These are phyloP conservation scores for Archilochus colubris DNA, from an alignment of 2,113 vertebrate species.

Conservation along the genomic window DNA sequence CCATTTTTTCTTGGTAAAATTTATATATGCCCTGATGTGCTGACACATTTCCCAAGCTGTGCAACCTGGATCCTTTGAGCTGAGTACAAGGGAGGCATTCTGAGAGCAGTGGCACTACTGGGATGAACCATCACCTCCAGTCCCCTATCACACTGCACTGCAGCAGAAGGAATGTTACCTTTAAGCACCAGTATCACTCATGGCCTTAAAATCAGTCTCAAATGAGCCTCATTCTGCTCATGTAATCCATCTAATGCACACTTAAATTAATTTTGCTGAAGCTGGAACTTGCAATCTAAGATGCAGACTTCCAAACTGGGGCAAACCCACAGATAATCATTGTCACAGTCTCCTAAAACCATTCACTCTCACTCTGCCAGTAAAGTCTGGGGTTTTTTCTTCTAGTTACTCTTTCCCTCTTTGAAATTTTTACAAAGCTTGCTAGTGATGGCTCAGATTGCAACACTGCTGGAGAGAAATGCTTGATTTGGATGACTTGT, in stretches of 20 bases:
- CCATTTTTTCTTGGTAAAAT: background rate
- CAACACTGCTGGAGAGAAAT: background rate
- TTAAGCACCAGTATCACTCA: background rate
- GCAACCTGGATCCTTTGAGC: background rate
- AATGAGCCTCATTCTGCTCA: background rate
- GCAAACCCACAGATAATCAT: background rate
- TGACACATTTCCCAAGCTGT: background rate
- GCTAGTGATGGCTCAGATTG: slow-evolving; percentile 2
- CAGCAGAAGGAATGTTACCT: background rate
- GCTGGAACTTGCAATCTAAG: background rate
- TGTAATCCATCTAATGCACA: background rate
- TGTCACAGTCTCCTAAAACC: background rate
- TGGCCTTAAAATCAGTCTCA: background rate
- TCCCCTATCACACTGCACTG: background rate
- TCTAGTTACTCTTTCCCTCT: background rate
- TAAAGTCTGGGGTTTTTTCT: background rate
- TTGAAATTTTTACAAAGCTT: slow-evolving; percentile 13
- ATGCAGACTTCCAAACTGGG: background rate
- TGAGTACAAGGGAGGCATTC: background rate
- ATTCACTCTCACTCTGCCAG: background rate
- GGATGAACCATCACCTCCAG: background rate
- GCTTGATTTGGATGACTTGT: slow-evolving; percentile 31
- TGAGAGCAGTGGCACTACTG: background rate
- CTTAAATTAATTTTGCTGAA: background rate
- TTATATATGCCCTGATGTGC: background rate